These are phyloP conservation scores for Cabera pusaria DNA, from an alignment of 2,888 invertebrate species.

Conservation along the genomic window DNA sequence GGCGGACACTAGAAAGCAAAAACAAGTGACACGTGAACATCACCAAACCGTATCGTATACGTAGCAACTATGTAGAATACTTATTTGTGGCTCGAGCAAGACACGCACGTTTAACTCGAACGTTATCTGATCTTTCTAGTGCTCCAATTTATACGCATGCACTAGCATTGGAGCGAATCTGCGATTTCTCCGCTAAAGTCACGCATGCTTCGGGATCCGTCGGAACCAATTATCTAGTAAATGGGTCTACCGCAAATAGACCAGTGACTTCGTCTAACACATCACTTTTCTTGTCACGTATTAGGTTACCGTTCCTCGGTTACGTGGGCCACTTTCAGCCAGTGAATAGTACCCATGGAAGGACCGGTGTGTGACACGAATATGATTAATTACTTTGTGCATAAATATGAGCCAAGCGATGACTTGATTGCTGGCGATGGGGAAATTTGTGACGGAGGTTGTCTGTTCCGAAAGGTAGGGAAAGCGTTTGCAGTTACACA, in stretches of 20 bases:
- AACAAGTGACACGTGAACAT: too few relatives aligned
- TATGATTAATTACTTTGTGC: conserved; percentile 73
- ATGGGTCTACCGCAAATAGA: conserved; percentile 61
- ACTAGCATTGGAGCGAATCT: conserved; percentile 44
- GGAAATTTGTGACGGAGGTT: conserved; percentile 9
- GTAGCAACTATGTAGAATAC: too few relatives aligned
- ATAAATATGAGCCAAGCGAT: conserved; percentile 51
- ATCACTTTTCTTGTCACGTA: conserved; percentile 80
- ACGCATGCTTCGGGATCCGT: conserved; percentile 52
- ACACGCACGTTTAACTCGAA: background rate
- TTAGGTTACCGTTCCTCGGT: conserved; percentile 78
- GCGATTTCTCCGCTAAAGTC: conserved; percentile 60
- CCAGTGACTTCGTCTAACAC: conserved; percentile 46
- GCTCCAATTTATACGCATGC: conserved; percentile 21
- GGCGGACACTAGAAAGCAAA: too few relatives aligned
- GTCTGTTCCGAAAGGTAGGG: background rate
- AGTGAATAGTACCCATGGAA: conserved; percentile 70
- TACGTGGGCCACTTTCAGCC: conserved; percentile 80
- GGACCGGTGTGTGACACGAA: conserved; percentile 70
- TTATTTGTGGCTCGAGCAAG: too few relatives aligned
- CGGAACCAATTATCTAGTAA: conserved; percentile 69
- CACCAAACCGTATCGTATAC: too few relatives aligned
- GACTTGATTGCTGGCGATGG: conserved; percentile 40
- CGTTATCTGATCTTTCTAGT: conserved; percentile 1
- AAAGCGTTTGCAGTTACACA: conserved; percentile 1